These are phyloP conservation scores for Rhopilema esculentum DNA, from an alignment of 30 jellyfish, hydroid and myxozoan genomes.

Conservation along the genomic window DNA sequence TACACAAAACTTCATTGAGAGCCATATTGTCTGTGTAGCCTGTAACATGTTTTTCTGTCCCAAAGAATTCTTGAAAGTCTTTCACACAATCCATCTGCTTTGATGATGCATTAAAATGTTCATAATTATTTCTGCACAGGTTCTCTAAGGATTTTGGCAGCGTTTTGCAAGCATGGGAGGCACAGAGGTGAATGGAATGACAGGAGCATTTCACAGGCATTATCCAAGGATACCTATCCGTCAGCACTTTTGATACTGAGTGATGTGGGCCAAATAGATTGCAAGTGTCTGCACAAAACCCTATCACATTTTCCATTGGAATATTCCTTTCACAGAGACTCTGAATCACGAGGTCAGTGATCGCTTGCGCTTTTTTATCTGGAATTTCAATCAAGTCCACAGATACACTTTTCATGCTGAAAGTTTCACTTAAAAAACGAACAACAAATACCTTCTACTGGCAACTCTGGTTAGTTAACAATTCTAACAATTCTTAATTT, in stretches of 20 bases:
- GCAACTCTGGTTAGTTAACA: too few species aligned
- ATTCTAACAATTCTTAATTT: background rate
- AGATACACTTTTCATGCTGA: constrained; percentile 4
- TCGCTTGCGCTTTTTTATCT: constrained; percentile 26
- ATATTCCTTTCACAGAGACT: constrained; percentile 28
- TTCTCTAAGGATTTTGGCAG: constrained; percentile 56
- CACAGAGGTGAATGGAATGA: constrained; percentile 55
- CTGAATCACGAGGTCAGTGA: constrained; percentile 3
- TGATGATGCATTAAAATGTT: constrained; percentile 37
- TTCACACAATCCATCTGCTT: constrained; percentile 8
- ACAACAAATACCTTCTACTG: constrained; percentile 40
- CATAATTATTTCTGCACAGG: constrained; percentile 32
- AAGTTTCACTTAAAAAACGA: background rate
- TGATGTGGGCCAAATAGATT: constrained; percentile 55
- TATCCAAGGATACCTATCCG: constrained; percentile 45
- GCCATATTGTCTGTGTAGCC: too few species aligned
- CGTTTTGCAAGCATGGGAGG: constrained; percentile 29
- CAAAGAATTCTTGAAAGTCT: constrained; percentile 44
- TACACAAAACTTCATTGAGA: constrained; percentile 36
- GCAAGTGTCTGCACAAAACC: constrained; percentile 59
- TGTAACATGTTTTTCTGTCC: constrained; percentile 45
- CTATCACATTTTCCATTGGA: constrained; percentile 48
- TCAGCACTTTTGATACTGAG: constrained; percentile 33
- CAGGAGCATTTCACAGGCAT: constrained; percentile 30
- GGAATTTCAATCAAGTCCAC: constrained; percentile 29